Percentiles rank a stretch among this genome's conserved stretches.
Conservation (phyloP, 2,888 invertebrate genomes). For the Tuta absoluta region DNA sequence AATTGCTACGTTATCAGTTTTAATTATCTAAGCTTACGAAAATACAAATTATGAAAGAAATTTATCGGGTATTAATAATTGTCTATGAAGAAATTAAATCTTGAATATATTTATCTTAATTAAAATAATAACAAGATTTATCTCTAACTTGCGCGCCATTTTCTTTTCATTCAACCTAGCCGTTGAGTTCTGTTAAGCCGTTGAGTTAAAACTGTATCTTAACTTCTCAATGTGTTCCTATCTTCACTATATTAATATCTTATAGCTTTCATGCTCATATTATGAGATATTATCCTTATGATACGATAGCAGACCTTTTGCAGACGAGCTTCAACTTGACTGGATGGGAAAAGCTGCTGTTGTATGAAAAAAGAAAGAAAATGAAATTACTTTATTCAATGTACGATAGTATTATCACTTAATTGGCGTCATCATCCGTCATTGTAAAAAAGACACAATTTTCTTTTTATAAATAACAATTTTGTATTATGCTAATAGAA, state of each 20-base stretch:
- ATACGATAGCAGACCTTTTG: background rate
- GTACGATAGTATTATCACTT: too few species aligned
- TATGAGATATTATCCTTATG: conserved; percentile 30
- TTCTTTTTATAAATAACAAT: too few species aligned
- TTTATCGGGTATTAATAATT: background rate
- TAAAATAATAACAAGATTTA: background rate
- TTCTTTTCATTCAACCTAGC: background rate
- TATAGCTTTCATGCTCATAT: conserved; percentile 9
- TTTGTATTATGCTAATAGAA: too few species aligned
- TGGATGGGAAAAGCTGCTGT: background rate
- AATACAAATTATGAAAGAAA: background rate
- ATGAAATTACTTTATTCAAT: too few species aligned
- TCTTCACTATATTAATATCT: conserved; percentile 1
- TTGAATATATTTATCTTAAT: too few species aligned
- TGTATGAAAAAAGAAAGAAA: too few species aligned
- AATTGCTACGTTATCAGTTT: background rate
- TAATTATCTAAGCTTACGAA: background rate
- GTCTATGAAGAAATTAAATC: background rate
- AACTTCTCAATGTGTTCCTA: background rate
- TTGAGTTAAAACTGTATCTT: background rate
- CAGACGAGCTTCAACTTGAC: background rate
- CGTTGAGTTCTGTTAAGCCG: background rate
- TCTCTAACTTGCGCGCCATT: background rate
- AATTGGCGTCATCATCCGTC: too few species aligned
- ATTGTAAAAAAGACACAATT: too few species aligned